These are phyloP conservation scores for Lasioglossum figueresi DNA, from an alignment of 2,888 invertebrate genomes.

Conservation along the genomic window DNA sequence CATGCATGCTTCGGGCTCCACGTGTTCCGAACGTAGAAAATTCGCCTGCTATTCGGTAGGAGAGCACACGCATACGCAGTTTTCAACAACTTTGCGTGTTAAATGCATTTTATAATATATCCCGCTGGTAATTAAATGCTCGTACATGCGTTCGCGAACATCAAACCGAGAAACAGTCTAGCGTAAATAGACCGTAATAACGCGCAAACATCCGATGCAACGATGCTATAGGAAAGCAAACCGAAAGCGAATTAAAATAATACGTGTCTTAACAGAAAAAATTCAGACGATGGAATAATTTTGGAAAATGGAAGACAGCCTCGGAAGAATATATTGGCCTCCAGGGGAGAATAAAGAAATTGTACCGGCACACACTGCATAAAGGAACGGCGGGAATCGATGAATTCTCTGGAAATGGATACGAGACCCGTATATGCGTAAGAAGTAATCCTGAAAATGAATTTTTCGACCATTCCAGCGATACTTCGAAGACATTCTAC, in stretches of 20 bases:
- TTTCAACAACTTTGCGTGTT: not conserved
- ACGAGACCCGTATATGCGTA: slow-evolving; percentile 57
- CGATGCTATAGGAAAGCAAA: rapidly evolving
- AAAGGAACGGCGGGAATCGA: slow-evolving; percentile 53
- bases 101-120: not conserved
- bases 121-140: not conserved
- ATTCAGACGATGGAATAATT: slow-evolving; percentile 33
- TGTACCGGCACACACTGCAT: slow-evolving; percentile 57
- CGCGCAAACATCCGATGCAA: not conserved
- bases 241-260: not conserved
- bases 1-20: not conserved
- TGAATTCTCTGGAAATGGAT: slow-evolving; percentile 62
- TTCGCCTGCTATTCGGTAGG: not conserved
- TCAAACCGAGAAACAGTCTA: not conserved
- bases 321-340: slow-evolving; percentile 53
- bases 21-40: not conserved
- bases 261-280: slow-evolving; percentile 18
- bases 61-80: not conserved
- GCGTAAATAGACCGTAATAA: not conserved
- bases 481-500: slow-evolving; percentile 33
- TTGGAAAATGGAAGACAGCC: slow-evolving; percentile 49
- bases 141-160: not conserved
- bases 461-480: slow-evolving; percentile 48
- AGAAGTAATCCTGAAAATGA: slow-evolving; percentile 62
- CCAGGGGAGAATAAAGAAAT: slow-evolving; percentile 66